Conservation (phyloP, 2,113 vertebrate genomes). For the Equus przewalskii region DNA sequence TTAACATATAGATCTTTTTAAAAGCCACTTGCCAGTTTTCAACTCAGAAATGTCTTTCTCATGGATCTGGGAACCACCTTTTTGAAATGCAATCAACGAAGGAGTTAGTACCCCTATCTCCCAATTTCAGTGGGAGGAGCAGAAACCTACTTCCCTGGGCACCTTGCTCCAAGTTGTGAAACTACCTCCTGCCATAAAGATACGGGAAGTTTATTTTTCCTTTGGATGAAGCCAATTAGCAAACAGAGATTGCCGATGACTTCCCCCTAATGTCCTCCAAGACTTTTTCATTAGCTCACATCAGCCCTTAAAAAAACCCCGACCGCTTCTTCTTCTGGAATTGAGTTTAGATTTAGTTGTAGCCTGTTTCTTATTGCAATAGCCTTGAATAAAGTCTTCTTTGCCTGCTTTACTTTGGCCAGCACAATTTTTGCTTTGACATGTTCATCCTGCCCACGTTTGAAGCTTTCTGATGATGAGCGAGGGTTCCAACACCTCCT, state of each 20-base stretch:
- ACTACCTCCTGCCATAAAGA: neutral
- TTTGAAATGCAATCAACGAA: neutral
- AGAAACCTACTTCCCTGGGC: neutral
- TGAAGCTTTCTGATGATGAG: neutral
- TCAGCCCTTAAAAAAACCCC: neutral
- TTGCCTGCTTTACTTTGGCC: neutral
- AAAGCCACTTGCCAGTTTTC: neutral
- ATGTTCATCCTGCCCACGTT: no score
- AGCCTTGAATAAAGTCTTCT: neutral
- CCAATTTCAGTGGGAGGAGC: neutral
- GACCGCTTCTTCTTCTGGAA: neutral
- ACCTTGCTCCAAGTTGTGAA: neutral
- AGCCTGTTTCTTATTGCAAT: neutral
- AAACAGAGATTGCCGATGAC: neutral
- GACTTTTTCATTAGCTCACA: neutral
- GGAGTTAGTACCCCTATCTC: rapidly evolving
- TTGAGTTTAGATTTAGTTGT: neutral
- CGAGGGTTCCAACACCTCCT: neutral
- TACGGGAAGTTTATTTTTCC: neutral
- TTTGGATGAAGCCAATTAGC: neutral
- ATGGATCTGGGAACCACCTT: neutral
- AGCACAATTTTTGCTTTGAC: neutral
- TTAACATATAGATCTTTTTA: neutral
- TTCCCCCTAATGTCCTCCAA: neutral
- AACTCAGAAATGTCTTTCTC: neutral